Evolutionary conservation across 2,888 invertebrate genomes (phyloP), one percentile per base, ranked within the genome.

Genomic region (Ophioninae sp.): DNA sequence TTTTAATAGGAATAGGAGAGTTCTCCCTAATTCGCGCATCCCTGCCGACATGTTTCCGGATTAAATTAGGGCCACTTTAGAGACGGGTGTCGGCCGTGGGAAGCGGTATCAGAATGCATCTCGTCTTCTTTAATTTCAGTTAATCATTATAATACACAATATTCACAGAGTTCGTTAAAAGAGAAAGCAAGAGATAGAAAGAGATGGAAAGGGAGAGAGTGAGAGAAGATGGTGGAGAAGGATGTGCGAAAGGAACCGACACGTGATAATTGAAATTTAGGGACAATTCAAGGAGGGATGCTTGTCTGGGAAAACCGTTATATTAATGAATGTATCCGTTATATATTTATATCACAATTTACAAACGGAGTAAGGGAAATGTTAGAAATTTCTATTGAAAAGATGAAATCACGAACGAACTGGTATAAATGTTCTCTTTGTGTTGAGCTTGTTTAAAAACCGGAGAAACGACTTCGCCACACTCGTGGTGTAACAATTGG

Each of bases 81-180:
- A 69, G 64, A 80, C 30, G 82, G 13, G 39, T 44, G 81, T 82
- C 77, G 81, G 80, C 50, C 85, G 86, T 86, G 85, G 87, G 85
- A 78, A 84, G 87, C 86, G 90, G 89, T 89, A 88, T 89, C 89
- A 89, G 90, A 91, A 91, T 89, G 90, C 89, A 91, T 91, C 90
- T 90, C 91, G 90, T 90, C 89, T 64, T 79, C 78, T 84, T 89
- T 91, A 89, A 92, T 91, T 92, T 92, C 91, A 92, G 91, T 92
- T 91, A 92, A 92, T 92, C 90, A 91, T 90, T 92, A 93, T 92
- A 92, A 92, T 92, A 92, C 92, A 93, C 89, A 91, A 92, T 93
- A 93, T 93, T 92, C 92, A 93, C 92, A 93, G 90, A 90, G 90
- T 91, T 89, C 88, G 89, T 91, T 89, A 88, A 91, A 91, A 91